These are phyloP conservation scores for Formica selysi DNA, from an alignment of 1,140 invertebrate species.

Conservation along the genomic window DNA sequence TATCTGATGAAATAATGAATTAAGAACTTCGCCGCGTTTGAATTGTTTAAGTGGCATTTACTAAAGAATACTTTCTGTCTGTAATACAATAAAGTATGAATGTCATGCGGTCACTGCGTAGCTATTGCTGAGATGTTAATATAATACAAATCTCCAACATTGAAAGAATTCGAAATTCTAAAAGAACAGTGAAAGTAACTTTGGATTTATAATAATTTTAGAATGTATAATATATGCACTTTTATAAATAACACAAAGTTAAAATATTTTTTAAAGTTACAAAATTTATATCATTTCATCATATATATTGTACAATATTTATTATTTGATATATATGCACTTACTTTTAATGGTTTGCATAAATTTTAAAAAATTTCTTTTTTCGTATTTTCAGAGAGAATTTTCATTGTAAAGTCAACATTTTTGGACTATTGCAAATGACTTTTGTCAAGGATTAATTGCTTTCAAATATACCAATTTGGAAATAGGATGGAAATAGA, in stretches of 20 bases:
- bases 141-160: not conserved
- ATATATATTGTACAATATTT: not conserved
- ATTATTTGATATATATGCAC: not conserved
- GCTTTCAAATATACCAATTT: constrained; percentile 33
- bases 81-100: not conserved
- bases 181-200: not conserved
- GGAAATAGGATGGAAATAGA: constrained; percentile 23
- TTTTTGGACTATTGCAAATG: not conserved
- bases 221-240: not conserved
- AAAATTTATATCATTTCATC: not conserved
- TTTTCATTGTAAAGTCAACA: constrained; percentile 2
- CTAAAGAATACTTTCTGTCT: not conserved
- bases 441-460: constrained; percentile 47
- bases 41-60: not conserved
- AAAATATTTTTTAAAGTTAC: not conserved
- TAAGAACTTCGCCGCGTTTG: not conserved
- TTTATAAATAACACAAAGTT: not conserved
- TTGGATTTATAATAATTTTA: not conserved
- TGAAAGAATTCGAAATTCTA: not conserved
- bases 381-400: not conserved
- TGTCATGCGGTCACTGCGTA: not conserved
- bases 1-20: not conserved
- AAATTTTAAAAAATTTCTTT: constrained; percentile 17
- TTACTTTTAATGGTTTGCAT: too few species aligned
- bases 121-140: not conserved